Base-by-base conservation (phyloP, 2,888 invertebrate genomes). In the Bhutanitis thaidina region DNA sequence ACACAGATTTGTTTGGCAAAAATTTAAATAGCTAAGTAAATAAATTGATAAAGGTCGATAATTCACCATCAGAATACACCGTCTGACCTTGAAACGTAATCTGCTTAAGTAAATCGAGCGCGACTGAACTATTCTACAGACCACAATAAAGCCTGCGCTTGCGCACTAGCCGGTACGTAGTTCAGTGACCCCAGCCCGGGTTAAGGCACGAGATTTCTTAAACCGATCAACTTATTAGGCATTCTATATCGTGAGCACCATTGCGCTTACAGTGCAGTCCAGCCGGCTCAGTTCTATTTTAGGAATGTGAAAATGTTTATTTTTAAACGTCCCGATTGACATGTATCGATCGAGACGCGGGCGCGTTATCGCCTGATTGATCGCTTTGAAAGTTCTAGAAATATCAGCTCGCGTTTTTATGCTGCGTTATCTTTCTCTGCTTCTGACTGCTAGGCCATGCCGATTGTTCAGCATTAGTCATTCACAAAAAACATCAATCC, bases 211-310 rank as follows among this genome's bases (percentile, higher is more conserved):
- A 77, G 80, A 80, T 84, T 82, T 82, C 81, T 82, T 85, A 81
- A 85, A 83, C 77, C 77, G 78, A 84, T 81, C 80, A 73, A 76
- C 81, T 80, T 84, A 83, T 84, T 83, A 85, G 79, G 81, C 76
- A 82, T 80, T 81, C 77, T 77, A 71, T 71, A 76, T 71, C 71
- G 74, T 74, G 62, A 60, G 49, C 12, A 43, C 35, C 35, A 20
- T 38, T 30, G 14, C 29, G 39, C 40, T 20, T 39, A 15, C 46
- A 60, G 60, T 55, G 59, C 57, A 52, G 58, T 61, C 27, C 59
- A 60, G 61, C 71, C 59, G 56, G 67, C 68, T 58, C 57, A 20
- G 54, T 54, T 61, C 71, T 72, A 71, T 74, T 71, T 74, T 64
- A 60, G 66, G 69, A 69, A 65, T 65, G 61, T 64, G 63, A 62